Evolutionary conservation across 2,797 vertebrate genomes (phyloP).

Genomic region (Numenius phaeopus): DNA sequence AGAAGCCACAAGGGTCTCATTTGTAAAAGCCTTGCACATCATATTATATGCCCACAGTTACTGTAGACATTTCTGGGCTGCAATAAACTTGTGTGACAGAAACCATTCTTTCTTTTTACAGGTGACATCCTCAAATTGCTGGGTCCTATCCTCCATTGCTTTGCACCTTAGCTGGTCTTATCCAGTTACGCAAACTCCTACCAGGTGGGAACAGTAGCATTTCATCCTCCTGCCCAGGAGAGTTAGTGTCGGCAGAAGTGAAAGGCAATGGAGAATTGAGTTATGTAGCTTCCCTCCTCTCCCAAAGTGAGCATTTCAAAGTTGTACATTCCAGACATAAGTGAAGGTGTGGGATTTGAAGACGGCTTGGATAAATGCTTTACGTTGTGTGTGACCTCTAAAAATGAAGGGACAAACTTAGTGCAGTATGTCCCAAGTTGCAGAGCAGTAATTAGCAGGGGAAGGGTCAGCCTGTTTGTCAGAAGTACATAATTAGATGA

Average conservation of each 20-base stretch:
- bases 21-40: constrained; percentile 69
- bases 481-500: constrained; percentile 60
- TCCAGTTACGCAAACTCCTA: not conserved
- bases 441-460: constrained; percentile 48
- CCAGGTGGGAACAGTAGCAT: not conserved
- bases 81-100: constrained; percentile 68
- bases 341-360: not conserved
- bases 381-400: not conserved
- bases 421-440: not conserved
- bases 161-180: not conserved
- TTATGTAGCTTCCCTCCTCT: not conserved
- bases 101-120: constrained; percentile 62
- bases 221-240: constrained; percentile 38
- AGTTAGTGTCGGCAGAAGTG: constrained; percentile 12
- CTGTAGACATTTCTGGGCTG: constrained; percentile 66
- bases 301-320: not conserved
- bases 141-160: constrained; percentile 15
- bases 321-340: not conserved
- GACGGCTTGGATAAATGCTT: not conserved
- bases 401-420: not conserved
- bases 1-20: constrained; percentile 71
- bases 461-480: constrained; percentile 67
- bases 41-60: constrained; percentile 60
- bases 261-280: constrained; percentile 39
- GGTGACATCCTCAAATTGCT: constrained; percentile 52